Base-by-base conservation (phyloP, 1,140 invertebrate genomes). In the Heterodera schachtii region DNA sequence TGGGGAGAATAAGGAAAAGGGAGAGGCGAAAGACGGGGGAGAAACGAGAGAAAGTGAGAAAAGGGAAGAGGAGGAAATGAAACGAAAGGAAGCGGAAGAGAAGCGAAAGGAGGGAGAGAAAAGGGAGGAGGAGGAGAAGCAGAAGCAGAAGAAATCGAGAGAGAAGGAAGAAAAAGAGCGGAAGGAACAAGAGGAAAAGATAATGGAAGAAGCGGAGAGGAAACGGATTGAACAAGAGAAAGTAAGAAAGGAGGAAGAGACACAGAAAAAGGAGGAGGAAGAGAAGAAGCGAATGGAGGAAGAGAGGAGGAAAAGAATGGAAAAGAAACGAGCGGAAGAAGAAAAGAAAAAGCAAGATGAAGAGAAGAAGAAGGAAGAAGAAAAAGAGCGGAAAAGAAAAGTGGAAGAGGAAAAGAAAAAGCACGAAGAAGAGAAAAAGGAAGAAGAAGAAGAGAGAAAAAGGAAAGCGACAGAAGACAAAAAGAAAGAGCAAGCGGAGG, bases 241-340 rank as follows among this genome's bases (percentile, higher is more conserved):
- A 44, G 3, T 31, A 78, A 16, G 41, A n/a, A 31, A 52, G n/a
- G 8, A 0, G 43, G 66, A 77, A 64, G n/a, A n/a, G 44, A 19
- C 21, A 43, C 3, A n/a, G 67, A 78, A 60, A 3, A 47, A 43
- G 52, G 9, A 3, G 31, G 75, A 78, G n/a, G n/a, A 78, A 78
- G 67, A 64, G n/a, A 43, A 71, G n/a, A 67, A 46, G 47, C 66
- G 66, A 19, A 7, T 11, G 41, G 44, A 47, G 0, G 49, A 76
- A 13, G 3, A 21, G 11, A 66, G 46, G 1, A 44, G 46, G 49
- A 11, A 6, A 52, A 11, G 11, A 52, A 52, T 8, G 44, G 43
- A 52, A 52, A 75, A 49, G 43, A 43, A 41, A 41, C 31, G 44
- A 76, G n/a, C 2, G 19, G n/a, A 52, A 19, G 46, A 57, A n/a